phyloP scores from a whole-genome alignment of 2,888 invertebrate genomes.

The Hyposoter didymator region DNA sequence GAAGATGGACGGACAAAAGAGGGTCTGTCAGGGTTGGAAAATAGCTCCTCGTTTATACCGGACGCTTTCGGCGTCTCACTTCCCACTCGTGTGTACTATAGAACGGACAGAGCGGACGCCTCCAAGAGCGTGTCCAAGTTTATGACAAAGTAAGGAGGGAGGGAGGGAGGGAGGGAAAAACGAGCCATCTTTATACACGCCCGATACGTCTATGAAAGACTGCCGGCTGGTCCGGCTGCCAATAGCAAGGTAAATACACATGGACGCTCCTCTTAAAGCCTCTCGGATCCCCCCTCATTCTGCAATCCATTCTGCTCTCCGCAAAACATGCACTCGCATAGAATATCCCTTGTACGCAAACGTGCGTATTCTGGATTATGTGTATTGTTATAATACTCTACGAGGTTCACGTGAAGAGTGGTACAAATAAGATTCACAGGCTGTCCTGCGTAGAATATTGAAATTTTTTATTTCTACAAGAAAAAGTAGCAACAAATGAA shows the following conservation, averaged over 20 bases:
- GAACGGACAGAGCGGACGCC: slow-evolving; percentile 1
- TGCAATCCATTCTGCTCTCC: neutral
- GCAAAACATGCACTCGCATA: slow-evolving; percentile 26
- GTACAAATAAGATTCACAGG: neutral
- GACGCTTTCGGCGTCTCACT: slow-evolving; percentile 2
- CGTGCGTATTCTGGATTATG: slow-evolving; percentile 27
- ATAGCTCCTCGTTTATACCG: slow-evolving; percentile 29
- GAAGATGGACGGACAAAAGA: slow-evolving; percentile 46
- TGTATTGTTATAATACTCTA: slow-evolving; percentile 44
- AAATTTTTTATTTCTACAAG: neutral
- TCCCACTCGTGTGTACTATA: neutral
- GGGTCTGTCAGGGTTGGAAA: slow-evolving; percentile 43
- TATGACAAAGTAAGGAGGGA: slow-evolving; percentile 15
- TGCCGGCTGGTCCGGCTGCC: slow-evolving; percentile 31
- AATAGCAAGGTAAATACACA: slow-evolving; percentile 62
- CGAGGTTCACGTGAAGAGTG: slow-evolving; percentile 31
- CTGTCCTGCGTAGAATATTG: neutral
- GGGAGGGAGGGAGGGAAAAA: slow-evolving; percentile 23
- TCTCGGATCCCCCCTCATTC: slow-evolving; percentile 20
- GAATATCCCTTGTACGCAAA: slow-evolving; percentile 38
- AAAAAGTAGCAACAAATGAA: neutral
- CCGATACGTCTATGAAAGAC: slow-evolving; percentile 39
- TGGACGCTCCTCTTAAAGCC: slow-evolving; percentile 63
- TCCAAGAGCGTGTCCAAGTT: slow-evolving; percentile 2
- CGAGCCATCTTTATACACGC: slow-evolving; percentile 50